Evolutionary conservation across 2,888 invertebrate species (phyloP), one percentile per base, ranked within the genome.

Genomic region (Esperia sulphurella): DNA sequence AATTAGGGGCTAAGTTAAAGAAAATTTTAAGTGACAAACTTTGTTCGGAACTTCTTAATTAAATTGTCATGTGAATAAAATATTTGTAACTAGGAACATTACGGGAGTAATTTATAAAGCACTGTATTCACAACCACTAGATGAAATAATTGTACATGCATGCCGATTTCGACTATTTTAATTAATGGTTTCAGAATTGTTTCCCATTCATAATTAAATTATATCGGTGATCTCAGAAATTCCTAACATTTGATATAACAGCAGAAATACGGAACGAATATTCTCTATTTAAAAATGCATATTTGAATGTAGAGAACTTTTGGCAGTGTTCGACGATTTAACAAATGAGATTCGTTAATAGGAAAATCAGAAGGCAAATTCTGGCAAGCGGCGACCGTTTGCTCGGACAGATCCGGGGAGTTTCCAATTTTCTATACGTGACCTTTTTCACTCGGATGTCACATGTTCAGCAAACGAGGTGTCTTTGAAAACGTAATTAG

Each of bases 401-500:
- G 48, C 35, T 52, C 57, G 58, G 59, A 55, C 47, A 63, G 59
- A 51, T 51, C 53, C 57, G 58, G 57, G 57, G 61, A 60, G 57
- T 78, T 80, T 78, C 84, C 83, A 86, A 88, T 86, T 83, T 83
- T 79, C 79, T 77, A 77, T 75, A 84, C 80, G 87, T 86, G 86
- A 89, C 88, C 89, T 84, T 86, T 88, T 83, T 81, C 82, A 79
- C 70, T 75, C 72, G 71, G 69, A 73, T 75, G 85, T 88, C 86
- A 85, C 88, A 86, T 83, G 80, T 75, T 83, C 83, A 71, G 79
- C 82, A 79, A 83, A 83, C 85, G 87, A 89, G 85, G 82, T 85
- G 85, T 88, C 87, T 88, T 88, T 87, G 86, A 84, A 83, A 83
- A 83, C 83, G 87, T 88, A 88, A 89, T 89, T 89, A 88, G 87